Base-by-base conservation (phyloP, 1,140 invertebrate species). In the Bemisia tabaci region DNA sequence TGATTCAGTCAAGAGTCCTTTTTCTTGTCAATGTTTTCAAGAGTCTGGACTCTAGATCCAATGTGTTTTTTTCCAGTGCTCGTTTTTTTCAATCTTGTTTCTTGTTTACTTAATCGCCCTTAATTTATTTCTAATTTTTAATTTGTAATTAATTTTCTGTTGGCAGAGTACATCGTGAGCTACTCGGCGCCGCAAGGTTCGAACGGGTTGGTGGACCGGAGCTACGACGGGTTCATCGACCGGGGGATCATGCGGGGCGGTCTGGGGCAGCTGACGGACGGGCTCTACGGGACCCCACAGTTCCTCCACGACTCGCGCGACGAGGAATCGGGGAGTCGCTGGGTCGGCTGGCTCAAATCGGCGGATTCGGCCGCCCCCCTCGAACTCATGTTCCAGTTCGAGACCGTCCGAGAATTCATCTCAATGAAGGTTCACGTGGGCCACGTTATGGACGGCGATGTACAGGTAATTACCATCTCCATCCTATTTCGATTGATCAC, bases 271-370 rank as follows among this genome's bases (percentile, higher is more conserved):
- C 75, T 88, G 48, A 81, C 79, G 2, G 86, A 88, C 72, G 84
- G 84, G 12, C 75, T 79, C 27, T 75, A 75, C 63, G 84, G 85
- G 1, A 79, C 81, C 27, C 79, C 82, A 58, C 71, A 87, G 73
- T 86, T 86, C 70, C 78, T 73, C 12, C 62, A 68, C 21, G 21
- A 63, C 11, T 21, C 23, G 26, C 5, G 33, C 5, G 33, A 48
- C 33, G 33, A 48, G 17, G 33, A 48, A 48, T 48, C 33, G 17
- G 90, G 89, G 64, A 90, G 87, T 65, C 85, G 91, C 69, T 96
- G 93, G 93, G 86, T 96, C 1, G 94, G 92, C 11, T 96, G 93
- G 93, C 86, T 83, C 68, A 88, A 89, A 74, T 82, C 84, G 66
- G 71, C 83, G 71, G 79, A 64, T 66, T 70, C 73, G 73, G 71